These are phyloP conservation scores for Lycorma delicatula DNA, from an alignment of 1,140 invertebrate genomes.

Conservation along the genomic window DNA sequence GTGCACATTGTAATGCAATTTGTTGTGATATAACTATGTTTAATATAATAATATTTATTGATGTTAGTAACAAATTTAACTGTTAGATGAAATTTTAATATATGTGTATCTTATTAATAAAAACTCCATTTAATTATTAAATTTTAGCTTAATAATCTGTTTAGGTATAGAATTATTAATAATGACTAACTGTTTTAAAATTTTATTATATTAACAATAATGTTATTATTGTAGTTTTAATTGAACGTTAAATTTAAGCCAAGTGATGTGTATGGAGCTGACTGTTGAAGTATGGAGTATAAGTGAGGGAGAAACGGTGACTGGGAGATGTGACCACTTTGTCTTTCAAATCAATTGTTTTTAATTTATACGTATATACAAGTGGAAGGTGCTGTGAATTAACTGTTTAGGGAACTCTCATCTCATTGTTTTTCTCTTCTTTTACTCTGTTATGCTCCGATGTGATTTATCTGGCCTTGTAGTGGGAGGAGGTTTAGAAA, in stretches of 20 bases:
- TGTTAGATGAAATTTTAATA: slow-evolving; percentile 5
- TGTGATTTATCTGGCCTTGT: slow-evolving; percentile 6
- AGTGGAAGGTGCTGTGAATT: no score
- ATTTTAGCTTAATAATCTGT: slow-evolving; percentile 2
- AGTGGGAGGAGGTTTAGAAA: background rate
- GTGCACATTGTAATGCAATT: slow-evolving; percentile 1
- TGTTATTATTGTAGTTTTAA: no score
- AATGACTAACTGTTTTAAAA: slow-evolving; percentile 5
- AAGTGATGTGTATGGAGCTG: no score
- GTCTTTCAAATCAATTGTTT: no score
- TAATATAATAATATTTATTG: slow-evolving; percentile 1
- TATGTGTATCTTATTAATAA: slow-evolving; percentile 2
- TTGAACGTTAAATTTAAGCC: no score
- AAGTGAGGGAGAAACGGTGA: no score
- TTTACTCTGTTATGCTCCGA: no score
- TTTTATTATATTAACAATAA: slow-evolving; percentile 7
- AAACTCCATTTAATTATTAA: slow-evolving; percentile 6
- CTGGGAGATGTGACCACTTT: no score
- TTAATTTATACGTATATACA: no score
- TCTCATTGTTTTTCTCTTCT: no score
- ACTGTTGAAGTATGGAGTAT: no score
- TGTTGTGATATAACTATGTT: slow-evolving; percentile 3
- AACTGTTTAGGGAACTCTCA: no score
- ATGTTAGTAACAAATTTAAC: slow-evolving; percentile 3
- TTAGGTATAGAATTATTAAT: slow-evolving; percentile 4